A percentile compares a stretch with the other conserved stretches of the same genome.
Conservation (phyloP, 2,888 invertebrate genomes). For the Theristus sp. region DNA sequence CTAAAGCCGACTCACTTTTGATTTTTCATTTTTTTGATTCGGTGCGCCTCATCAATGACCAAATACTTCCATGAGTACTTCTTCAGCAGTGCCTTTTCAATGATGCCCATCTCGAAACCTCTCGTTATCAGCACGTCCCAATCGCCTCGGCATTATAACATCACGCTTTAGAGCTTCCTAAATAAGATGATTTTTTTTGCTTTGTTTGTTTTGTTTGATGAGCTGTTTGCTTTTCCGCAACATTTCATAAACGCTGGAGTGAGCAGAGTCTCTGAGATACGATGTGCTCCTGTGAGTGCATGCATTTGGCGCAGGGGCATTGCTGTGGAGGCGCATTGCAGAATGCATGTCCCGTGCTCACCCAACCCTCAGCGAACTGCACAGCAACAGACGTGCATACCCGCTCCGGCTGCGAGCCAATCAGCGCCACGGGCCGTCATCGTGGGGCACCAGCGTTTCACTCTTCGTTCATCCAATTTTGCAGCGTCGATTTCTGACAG, state of each 20-base stretch:
- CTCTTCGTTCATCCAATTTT: slow-evolving; percentile 97
- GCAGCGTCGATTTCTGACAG: slow-evolving; percentile 90
- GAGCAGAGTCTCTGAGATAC: too few relatives aligned
- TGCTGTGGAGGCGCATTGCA: too few relatives aligned
- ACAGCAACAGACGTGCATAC: too few relatives aligned
- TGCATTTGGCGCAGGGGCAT: too few relatives aligned
- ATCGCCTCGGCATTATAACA: slow-evolving; percentile 66
- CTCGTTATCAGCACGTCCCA: slow-evolving; percentile 98
- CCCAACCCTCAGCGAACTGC: too few relatives aligned
- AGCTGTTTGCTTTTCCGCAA: too few relatives aligned
- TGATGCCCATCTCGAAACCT: slow-evolving; percentile 94
- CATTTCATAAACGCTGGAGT: too few relatives aligned
- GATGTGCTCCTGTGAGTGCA: too few relatives aligned
- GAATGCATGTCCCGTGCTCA: too few relatives aligned
- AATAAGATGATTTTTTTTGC: too few relatives aligned
- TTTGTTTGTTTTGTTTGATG: too few relatives aligned
- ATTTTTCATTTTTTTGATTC: slow-evolving; percentile 98
- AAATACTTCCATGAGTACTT: slow-evolving; percentile 97
- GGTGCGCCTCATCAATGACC: slow-evolving; percentile 98
- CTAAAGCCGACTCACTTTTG: too few relatives aligned
- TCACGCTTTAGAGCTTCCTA: slow-evolving; percentile 72
- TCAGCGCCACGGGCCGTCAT: slow-evolving; percentile 73
- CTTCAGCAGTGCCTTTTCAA: slow-evolving; percentile 85
- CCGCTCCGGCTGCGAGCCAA: slow-evolving; percentile 82
- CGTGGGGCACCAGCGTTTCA: slow-evolving; percentile 88